phyloP scores from a whole-genome alignment of 2,113 vertebrate genomes.

The Myodes glareolus region DNA sequence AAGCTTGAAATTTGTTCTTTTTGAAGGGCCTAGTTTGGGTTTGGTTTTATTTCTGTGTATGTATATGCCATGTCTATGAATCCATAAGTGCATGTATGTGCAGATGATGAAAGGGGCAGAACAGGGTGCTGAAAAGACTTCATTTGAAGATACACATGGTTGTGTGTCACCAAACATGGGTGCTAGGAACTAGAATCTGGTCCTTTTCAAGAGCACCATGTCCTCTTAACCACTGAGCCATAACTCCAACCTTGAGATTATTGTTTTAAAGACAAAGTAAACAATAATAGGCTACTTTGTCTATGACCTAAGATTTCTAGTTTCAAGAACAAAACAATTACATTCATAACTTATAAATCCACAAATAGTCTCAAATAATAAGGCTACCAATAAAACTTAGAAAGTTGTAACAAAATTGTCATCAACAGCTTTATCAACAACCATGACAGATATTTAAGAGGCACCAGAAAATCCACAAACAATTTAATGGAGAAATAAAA shows the following conservation, averaged over 20 bases:
- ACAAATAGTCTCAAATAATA: background rate
- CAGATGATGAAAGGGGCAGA: background rate
- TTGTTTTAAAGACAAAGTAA: conserved; percentile 44
- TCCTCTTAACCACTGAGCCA: background rate
- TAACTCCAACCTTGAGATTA: background rate
- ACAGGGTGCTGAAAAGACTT: background rate
- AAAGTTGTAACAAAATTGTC: conserved; percentile 1
- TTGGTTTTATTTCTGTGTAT: background rate
- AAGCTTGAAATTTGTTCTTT: conserved; percentile 31
- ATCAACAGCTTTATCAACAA: conserved; percentile 24
- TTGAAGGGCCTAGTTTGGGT: background rate
- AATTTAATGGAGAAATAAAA: conserved; percentile 47
- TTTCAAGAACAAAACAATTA: background rate
- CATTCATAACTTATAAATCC: conserved; percentile 38
- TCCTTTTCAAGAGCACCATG: background rate
- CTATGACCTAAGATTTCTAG: conserved; percentile 42
- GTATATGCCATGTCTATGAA: background rate
- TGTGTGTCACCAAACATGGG: background rate
- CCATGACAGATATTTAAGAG: background rate
- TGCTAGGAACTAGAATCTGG: background rate
- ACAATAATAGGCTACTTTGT: background rate
- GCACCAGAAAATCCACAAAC: background rate
- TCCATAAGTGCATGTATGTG: background rate
- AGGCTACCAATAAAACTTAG: background rate
- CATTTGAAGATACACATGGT: background rate